Base-by-base conservation (phyloP, 2,888 invertebrate genomes). In the Cataglyphis albicans region DNA sequence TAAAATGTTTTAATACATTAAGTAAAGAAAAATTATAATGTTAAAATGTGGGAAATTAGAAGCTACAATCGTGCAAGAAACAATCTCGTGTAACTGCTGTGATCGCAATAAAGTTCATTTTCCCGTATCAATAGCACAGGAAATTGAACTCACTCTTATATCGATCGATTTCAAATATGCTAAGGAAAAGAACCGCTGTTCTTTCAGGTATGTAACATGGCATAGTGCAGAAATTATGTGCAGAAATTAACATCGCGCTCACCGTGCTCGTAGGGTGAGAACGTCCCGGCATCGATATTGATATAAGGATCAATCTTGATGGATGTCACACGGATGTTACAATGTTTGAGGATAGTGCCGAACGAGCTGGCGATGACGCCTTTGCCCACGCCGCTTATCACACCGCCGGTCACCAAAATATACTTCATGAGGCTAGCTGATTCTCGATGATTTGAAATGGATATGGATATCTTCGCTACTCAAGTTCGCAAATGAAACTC, bases 221-320 rank as follows among this genome's bases (percentile, higher is more conserved):
- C 1, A 1, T 18, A 10, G 6, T 64, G n/a, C n/a, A n/a, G n/a
- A n/a, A n/a, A n/a, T n/a, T 21, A 65, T 25, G 25, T 44, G 18
- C 18, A 6, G 18, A 48, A 61, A 18, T 61, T 9, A 61, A 61
- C 3, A 4, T 57, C 21, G 15, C 1, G 93, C 96, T 96, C 96
- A 98, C 99, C 99, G 95, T 99, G 99, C 94, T 99, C 99, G 93
- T 99, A 99, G 0, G 99, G 99, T 10, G 99, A 99, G 95, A 99
- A 99, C 32, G 99, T 99, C 84, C 99, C 99, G 87, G 99, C 99
- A 95, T 99, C 99, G 86, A 99, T 98, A 95, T 99, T 99, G 89
- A 99, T 98, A 94, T 99, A 99, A 0, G 99, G 99, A 95, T 99
- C 99, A 94, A 99, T 99, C 96, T 99, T 99, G 93, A 99, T 99